Conservation (phyloP, 2,113 vertebrate species). For the Crotalus tigris region DNA sequence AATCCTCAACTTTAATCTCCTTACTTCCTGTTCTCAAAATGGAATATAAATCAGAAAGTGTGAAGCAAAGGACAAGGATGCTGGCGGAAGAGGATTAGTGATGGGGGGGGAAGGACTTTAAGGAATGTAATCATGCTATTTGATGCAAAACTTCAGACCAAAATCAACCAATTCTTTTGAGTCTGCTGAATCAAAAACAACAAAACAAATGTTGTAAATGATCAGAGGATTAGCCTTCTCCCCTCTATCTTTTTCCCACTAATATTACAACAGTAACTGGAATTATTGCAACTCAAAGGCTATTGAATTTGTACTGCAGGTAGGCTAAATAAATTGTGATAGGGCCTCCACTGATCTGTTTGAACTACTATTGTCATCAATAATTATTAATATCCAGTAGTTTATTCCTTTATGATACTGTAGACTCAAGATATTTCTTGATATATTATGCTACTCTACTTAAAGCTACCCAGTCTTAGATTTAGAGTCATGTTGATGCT, state of each 20-base stretch:
- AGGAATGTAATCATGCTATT: constrained; percentile 74
- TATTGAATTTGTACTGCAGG: not conserved
- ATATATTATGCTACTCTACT: not conserved
- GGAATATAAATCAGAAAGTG: constrained; percentile 76
- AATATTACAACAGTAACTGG: constrained; percentile 50
- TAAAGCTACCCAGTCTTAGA: not conserved
- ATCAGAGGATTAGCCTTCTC: constrained; percentile 39
- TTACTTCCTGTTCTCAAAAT: constrained; percentile 77
- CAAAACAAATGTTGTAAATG: constrained; percentile 57
- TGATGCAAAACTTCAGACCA: constrained; percentile 70
- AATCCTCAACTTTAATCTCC: constrained; percentile 77
- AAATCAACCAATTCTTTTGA: constrained; percentile 64
- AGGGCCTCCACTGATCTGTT: constrained; percentile 37
- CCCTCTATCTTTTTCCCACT: constrained; percentile 24
- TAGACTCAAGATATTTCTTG: constrained; percentile 19
- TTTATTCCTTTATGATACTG: constrained; percentile 24
- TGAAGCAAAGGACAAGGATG: constrained; percentile 62
- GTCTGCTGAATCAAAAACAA: constrained; percentile 52
- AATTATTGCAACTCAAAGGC: not conserved
- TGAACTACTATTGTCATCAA: not conserved
- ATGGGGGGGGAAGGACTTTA: constrained; percentile 57
- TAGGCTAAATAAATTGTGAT: not conserved
- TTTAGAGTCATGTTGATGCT: not conserved
- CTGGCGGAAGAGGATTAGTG: constrained; percentile 72
- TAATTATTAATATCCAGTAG: constrained; percentile 11